A percentile compares a stretch with the other conserved stretches of the same genome.
Evolutionary conservation across 2,888 invertebrate genomes (phyloP).

Genomic region (Luffia ferchaultella): DNA sequence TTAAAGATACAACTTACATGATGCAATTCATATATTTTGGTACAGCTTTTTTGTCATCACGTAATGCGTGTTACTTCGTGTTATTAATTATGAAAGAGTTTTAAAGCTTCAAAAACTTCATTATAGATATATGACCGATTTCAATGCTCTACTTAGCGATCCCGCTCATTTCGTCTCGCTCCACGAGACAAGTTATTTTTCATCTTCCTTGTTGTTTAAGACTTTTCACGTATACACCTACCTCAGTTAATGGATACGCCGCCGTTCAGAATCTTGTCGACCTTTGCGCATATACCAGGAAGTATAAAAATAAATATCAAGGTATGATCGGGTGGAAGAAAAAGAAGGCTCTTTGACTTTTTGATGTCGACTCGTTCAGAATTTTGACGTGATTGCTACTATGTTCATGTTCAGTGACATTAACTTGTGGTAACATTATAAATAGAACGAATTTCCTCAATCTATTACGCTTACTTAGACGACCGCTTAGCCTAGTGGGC

Average conservation of each 20-base stretch:
- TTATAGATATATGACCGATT: slow-evolving; percentile 31
- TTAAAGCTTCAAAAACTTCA: slow-evolving; percentile 21
- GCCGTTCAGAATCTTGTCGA: slow-evolving; percentile 20
- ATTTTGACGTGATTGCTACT: neutral
- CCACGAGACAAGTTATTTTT: slow-evolving; percentile 16
- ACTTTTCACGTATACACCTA: neutral
- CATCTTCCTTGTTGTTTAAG: slow-evolving; percentile 10
- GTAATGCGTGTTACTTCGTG: no score
- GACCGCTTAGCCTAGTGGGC: no score
- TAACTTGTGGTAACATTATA: no score
- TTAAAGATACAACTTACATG: no score
- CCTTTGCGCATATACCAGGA: slow-evolving; percentile 47
- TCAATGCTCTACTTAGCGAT: slow-evolving; percentile 37
- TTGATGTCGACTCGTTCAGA: neutral
- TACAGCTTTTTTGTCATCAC: no score
- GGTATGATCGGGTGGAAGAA: slow-evolving; percentile 31
- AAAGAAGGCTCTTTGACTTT: slow-evolving; percentile 20
- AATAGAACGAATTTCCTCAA: no score
- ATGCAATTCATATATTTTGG: no score
- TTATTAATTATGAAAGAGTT: no score
- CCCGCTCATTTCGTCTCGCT: slow-evolving; percentile 28
- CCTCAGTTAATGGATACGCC: neutral
- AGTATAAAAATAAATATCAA: slow-evolving; percentile 55
- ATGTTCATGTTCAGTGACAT: no score
- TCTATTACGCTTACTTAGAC: no score